Evolutionary conservation across 1,140 invertebrate species (phyloP), one percentile per base, ranked within the genome.

Genomic region (Drosophila bipectinata): DNA sequence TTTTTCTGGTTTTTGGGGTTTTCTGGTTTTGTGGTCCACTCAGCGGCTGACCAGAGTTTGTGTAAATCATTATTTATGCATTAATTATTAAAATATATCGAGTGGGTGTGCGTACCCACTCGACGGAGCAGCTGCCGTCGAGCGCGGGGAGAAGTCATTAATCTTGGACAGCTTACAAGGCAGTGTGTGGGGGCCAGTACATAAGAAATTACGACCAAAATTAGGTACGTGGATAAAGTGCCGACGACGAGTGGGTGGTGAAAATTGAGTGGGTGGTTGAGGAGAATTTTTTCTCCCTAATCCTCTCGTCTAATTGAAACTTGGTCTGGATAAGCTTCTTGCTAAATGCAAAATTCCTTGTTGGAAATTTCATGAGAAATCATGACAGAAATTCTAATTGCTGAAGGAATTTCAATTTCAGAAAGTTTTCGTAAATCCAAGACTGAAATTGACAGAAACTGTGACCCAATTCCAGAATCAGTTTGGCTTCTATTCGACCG

Each of bases 31-130:
- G 49, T 62, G 67, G 39, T 32, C 58, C 28, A 45, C 44, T 73
- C 61, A 48, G 37, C 45, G 59, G 66, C 14, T 68, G 60, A 61
- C 55, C 59, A 15, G 32, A 67, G 60, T 75, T 73, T 81, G 73
- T 62, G 72, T 77, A 71, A 82, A 82, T 82, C 74, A 74, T 82
- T 82, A 82, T 77, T 81, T 69, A 73, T 77, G 78, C 73, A 81
- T 77, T 81, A 81, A 73, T 81, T 81, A 81, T 69, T 81, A 68
- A 81, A 77, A 63, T 72, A 72, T 55, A 76, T 53, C n/a, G n/a
- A n/a, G n/a, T n/a, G n/a, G n/a, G n/a, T n/a, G 62, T 44, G 57
- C 24, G 45, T 59, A 56, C 32, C 15, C 68, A 49, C 24, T 18
- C n/a, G 2, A 5, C 14, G 41, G n/a, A 45, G 21, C 55, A 39